These are phyloP conservation scores for Drosophila sucinea DNA, from an alignment of 1,140 invertebrate genomes.

Conservation along the genomic window DNA sequence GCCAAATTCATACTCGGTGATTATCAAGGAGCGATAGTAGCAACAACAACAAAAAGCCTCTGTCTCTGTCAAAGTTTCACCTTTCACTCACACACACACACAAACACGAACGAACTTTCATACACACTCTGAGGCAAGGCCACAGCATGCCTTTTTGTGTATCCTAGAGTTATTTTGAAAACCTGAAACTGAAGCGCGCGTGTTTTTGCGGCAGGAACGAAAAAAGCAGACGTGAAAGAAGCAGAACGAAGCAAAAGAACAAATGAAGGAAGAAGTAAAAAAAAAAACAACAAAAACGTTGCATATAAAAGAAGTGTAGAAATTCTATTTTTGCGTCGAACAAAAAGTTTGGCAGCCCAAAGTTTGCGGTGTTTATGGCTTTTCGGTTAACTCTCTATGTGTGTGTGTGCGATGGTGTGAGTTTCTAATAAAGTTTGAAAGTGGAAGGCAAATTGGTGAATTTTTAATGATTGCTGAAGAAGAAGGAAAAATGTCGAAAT, in stretches of 20 bases:
- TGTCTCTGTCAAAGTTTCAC: conserved; percentile 61
- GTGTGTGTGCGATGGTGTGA: conserved; percentile 14
- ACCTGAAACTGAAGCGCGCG: conserved; percentile 40
- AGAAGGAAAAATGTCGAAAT: background rate
- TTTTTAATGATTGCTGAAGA: conserved; percentile 7
- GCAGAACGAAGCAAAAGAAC: conserved; percentile 24
- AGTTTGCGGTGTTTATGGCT: conserved; percentile 42
- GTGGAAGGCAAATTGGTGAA: conserved; percentile 14
- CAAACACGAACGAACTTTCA: conserved; percentile 2
- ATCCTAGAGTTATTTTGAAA: conserved; percentile 80
- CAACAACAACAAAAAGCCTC: conserved; percentile 37
- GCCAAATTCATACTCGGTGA: conserved; percentile 65
- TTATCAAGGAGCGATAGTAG: conserved; percentile 56
- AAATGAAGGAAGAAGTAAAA: conserved; percentile 19
- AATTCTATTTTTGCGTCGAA: conserved; percentile 44
- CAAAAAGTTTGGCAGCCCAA: conserved; percentile 29
- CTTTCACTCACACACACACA: conserved; percentile 53
- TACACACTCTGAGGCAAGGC: conserved; percentile 35
- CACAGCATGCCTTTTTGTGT: conserved; percentile 76
- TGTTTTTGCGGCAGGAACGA: conserved; percentile 40
- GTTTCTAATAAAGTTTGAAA: conserved; percentile 44
- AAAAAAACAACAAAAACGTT: conserved; percentile 17
- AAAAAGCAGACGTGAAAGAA: conserved; percentile 34
- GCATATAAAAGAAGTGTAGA: conserved; percentile 40
- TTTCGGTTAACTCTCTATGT: conserved; percentile 8